These are phyloP conservation scores for Falco novaeseelandiae DNA, from an alignment of 2,797 vertebrate genomes.

Conservation along the genomic window DNA sequence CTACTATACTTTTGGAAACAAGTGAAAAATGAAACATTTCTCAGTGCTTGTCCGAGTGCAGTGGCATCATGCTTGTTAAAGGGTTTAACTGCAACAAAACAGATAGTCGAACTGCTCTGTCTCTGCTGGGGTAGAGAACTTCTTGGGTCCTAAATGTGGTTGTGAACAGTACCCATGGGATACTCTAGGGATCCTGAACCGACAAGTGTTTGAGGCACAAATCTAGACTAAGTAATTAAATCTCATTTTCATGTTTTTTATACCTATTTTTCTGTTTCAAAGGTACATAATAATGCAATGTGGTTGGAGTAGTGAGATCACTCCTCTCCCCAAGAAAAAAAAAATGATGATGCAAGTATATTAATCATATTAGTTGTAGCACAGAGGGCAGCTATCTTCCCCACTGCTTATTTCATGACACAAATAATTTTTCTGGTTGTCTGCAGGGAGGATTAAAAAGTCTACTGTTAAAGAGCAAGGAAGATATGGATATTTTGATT, in stretches of 20 bases:
- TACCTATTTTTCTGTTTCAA: background rate
- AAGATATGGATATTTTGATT: constrained; percentile 47
- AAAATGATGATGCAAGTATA: background rate
- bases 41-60: background rate
- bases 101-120: background rate
- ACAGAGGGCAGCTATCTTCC: constrained; percentile 52
- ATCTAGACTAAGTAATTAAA: background rate
- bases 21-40: background rate
- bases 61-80: background rate
- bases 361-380: constrained; percentile 38
- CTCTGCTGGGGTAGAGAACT: background rate
- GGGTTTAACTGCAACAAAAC: background rate
- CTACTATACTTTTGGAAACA: background rate
- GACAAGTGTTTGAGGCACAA: background rate
- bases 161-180: background rate
- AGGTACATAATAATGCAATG: background rate
- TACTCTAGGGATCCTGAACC: background rate
- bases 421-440: background rate
- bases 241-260: background rate
- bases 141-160: background rate
- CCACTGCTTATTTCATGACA: background rate
- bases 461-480: constrained; percentile 23
- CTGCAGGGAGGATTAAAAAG: constrained; percentile 42
- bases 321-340: background rate
- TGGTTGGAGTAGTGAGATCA: background rate